Evolutionary conservation across 2,113 vertebrate species (phyloP).

Genomic region (Casuarius casuarius): DNA sequence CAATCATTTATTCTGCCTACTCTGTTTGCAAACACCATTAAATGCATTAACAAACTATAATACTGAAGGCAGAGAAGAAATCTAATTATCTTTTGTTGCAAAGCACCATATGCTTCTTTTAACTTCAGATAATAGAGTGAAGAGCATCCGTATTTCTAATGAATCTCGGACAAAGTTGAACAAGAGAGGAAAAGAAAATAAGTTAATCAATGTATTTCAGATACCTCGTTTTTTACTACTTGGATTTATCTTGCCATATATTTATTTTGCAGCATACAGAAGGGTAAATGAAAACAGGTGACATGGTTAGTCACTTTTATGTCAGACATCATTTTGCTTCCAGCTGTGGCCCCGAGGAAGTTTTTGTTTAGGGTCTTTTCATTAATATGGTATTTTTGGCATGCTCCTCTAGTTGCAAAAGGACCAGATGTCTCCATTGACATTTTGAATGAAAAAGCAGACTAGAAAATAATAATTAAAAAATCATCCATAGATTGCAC

Average conservation of each 20-base stretch:
- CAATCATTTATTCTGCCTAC: constrained; percentile 35
- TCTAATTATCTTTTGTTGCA: constrained; percentile 76
- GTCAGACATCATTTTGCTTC: constrained; percentile 59
- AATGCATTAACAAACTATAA: constrained; percentile 59
- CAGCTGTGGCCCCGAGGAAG: constrained; percentile 62
- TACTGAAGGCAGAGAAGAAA: constrained; percentile 72
- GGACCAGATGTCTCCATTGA: constrained; percentile 61
- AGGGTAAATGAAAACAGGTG: constrained; percentile 45
- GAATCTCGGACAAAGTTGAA: constrained; percentile 63
- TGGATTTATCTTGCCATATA: constrained; percentile 45
- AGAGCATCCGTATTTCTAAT: constrained; percentile 66
- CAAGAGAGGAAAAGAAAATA: background rate
- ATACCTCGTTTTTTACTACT: background rate
- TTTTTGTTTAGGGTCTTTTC: background rate
- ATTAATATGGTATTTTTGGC: constrained; percentile 46
- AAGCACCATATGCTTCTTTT: constrained; percentile 77
- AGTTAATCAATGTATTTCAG: background rate
- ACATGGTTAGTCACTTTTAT: constrained; percentile 44
- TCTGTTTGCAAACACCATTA: constrained; percentile 70
- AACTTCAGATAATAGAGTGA: constrained; percentile 69
- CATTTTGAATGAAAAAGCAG: constrained; percentile 40
- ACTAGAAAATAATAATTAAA: constrained; percentile 41
- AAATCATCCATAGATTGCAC: background rate
- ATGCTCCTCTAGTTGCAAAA: constrained; percentile 27
- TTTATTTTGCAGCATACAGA: constrained; percentile 36